phyloP scores from a whole-genome alignment of 2,113 vertebrate species.

The Ondatra zibethicus region DNA sequence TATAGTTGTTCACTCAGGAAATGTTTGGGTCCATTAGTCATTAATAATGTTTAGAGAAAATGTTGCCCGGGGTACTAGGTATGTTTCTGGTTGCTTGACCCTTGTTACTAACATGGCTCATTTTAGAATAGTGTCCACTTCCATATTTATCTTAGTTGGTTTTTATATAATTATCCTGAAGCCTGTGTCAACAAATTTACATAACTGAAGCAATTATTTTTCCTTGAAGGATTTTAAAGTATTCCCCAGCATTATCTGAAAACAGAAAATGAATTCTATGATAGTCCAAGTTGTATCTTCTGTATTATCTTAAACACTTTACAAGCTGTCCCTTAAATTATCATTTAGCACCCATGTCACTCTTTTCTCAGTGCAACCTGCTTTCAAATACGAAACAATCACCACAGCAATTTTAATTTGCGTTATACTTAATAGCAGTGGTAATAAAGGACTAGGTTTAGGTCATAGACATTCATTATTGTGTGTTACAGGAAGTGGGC shows the following conservation, averaged over 20 bases:
- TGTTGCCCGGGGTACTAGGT: constrained; percentile 47
- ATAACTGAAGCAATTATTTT: not conserved
- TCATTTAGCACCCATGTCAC: constrained; percentile 85
- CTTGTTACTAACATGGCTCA: constrained; percentile 59
- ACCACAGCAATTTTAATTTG: constrained; percentile 84
- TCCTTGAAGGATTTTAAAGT: constrained; percentile 61
- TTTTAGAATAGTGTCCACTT: constrained; percentile 54
- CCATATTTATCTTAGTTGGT: constrained; percentile 77
- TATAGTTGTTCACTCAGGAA: constrained; percentile 49
- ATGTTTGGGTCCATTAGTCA: constrained; percentile 18
- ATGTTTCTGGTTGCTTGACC: not conserved
- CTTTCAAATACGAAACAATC: constrained; percentile 84
- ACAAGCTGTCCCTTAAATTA: constrained; percentile 78
- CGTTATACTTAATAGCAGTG: constrained; percentile 80
- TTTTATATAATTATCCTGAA: constrained; percentile 69
- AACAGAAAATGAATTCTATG: constrained; percentile 63
- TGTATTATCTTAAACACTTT: constrained; percentile 61
- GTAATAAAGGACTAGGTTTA: constrained; percentile 76
- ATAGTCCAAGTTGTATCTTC: constrained; percentile 70
- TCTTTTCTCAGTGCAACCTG: constrained; percentile 79
- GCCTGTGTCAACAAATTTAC: constrained; percentile 36
- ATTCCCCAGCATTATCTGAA: constrained; percentile 39
- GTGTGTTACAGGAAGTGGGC: constrained; percentile 59
- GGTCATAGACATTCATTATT: constrained; percentile 67
- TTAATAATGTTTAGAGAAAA: constrained; percentile 55